These are phyloP conservation scores for Condylura cristata DNA, from an alignment of 2,113 vertebrate genomes.

Conservation along the genomic window DNA sequence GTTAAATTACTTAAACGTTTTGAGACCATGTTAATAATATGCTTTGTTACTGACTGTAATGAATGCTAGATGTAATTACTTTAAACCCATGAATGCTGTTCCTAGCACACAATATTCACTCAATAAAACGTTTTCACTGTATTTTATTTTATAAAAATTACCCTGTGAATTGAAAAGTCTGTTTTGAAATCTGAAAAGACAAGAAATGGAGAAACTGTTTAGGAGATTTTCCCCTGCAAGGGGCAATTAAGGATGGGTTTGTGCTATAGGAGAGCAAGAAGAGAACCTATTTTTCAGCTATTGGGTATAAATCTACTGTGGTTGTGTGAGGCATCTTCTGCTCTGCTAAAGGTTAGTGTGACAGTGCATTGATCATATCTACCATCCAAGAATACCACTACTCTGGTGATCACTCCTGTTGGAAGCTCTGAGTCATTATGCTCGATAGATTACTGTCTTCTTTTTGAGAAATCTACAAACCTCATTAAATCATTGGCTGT, in stretches of 20 bases:
- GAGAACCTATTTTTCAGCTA: background rate
- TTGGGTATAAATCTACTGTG: background rate
- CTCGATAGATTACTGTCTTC: background rate
- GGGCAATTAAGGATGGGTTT: background rate
- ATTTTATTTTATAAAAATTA: background rate
- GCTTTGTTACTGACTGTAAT: background rate
- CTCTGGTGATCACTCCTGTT: background rate
- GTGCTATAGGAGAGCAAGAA: background rate
- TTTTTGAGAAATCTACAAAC: constrained; percentile 22
- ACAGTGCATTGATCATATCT: background rate
- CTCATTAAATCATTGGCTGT: background rate
- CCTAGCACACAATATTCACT: background rate
- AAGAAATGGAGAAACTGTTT: background rate
- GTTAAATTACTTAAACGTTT: background rate
- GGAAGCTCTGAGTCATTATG: background rate
- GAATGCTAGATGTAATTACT: background rate
- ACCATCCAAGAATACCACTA: background rate
- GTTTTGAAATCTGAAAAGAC: background rate
- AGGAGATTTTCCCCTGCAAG: background rate
- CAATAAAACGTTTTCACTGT: background rate
- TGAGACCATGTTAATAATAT: background rate
- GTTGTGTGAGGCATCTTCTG: background rate
- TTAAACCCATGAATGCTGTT: background rate
- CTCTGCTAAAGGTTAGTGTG: background rate
- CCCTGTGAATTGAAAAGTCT: background rate